Evolutionary conservation across 2,888 invertebrate species (phyloP).

Genomic region (Cataglyphis rosenhaueri): DNA sequence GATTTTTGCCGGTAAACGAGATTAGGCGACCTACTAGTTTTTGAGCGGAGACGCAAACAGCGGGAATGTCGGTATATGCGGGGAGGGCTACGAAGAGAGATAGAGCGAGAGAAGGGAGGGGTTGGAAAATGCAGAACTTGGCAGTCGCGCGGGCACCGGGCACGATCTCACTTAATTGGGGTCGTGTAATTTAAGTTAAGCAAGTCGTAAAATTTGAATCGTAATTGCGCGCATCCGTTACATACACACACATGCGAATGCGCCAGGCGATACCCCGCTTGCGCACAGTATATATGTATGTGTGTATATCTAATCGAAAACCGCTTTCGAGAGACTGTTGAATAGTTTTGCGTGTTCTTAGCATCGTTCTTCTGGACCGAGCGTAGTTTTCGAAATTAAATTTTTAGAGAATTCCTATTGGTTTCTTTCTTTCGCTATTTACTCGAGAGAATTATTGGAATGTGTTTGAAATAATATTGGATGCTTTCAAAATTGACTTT

Average conservation of each 20-base stretch:
- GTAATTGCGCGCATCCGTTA: slow-evolving; percentile 76
- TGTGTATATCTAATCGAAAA: slow-evolving; percentile 65
- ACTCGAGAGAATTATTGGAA: background rate
- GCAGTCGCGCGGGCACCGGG: slow-evolving; percentile 60
- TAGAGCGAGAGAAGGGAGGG: slow-evolving; percentile 25
- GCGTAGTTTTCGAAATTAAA: slow-evolving; percentile 16
- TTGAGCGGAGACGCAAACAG: slow-evolving; percentile 59
- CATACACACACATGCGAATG: slow-evolving; percentile 44
- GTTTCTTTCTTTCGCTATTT: background rate
- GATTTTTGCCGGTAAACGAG: slow-evolving; percentile 15
- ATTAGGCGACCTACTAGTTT: slow-evolving; percentile 59
- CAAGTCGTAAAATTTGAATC: slow-evolving; percentile 76
- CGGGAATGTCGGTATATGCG: background rate
- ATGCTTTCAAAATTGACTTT: background rate
- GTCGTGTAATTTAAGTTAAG: slow-evolving; percentile 76
- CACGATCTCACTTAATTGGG: slow-evolving; percentile 74
- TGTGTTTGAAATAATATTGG: background rate
- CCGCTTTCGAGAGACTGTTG: slow-evolving; percentile 62
- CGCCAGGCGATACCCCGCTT: slow-evolving; percentile 38
- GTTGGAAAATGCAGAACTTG: slow-evolving; percentile 64
- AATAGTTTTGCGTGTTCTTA: slow-evolving; percentile 55
- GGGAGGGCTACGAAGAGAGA: background rate
- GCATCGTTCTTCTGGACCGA: background rate
- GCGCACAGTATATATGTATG: slow-evolving; percentile 32
- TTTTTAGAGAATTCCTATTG: background rate